Evolutionary conservation across 2,888 invertebrate species (phyloP), one percentile per base, ranked within the genome.

Genomic region (Calameuta filiformis): DNA sequence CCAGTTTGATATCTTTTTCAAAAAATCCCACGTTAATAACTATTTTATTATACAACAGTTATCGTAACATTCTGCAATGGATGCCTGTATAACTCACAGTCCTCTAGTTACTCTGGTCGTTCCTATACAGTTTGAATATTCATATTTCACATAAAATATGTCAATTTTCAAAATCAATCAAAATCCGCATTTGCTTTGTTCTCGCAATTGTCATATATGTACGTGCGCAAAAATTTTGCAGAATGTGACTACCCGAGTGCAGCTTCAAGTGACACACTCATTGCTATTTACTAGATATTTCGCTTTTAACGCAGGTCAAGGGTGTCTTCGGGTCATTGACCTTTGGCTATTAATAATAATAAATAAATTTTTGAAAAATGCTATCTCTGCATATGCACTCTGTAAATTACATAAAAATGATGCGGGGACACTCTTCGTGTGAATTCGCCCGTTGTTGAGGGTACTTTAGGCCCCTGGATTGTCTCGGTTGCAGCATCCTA

Each of bases 401-500:
- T 71, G 31, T 23, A 37, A 73, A 30, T 35, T 68, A 6, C n/a
- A 34, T 23, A 2, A 11, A 68, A 73, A 30, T 35, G 33, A 30
- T 12, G 12, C 15, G 78, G 78, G 71, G 69, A 69, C 78, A 73
- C 73, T 78, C 75, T 73, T 68, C 73, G 71, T 76, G 78, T 78
- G 76, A 76, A 78, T 75, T 81, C 76, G 76, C 79, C 80, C 83
- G 80, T 79, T 82, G 77, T 84, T 81, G 81, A 84, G 82, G 88
- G 87, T 88, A 90, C 89, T 90, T 90, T 91, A 90, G 90, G 90
- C 89, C 87, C 85, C 85, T 85, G 90, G 90, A 89, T 90, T 90
- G 89, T 91, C 89, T 92, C 91, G 92, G 88, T 94, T 93, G 93
- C 96, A 98, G 98, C 96, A 97, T 98, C 94, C 97, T 98, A 95